Evolutionary conservation across 2,113 vertebrate genomes (phyloP), one percentile per base, ranked within the genome.

Genomic region (Xiphophorus couchianus): DNA sequence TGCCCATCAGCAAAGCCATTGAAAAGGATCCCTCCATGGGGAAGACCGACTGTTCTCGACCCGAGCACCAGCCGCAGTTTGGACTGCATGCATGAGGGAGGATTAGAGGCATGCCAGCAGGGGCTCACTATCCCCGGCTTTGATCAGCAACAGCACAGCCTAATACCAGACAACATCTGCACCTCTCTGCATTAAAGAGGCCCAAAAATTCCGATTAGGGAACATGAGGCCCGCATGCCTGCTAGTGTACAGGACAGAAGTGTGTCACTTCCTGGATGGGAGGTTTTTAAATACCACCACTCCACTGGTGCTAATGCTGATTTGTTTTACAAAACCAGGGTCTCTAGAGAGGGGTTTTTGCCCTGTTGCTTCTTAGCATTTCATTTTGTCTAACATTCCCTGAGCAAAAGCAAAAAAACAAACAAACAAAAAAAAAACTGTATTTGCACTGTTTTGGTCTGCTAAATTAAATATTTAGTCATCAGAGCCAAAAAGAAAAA

Each of bases 131-230:
- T 85, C 76, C 66, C 15, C 84, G 68, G 88, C 93, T 94, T 94
- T 94, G 93, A 94, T 93, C 91, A 91, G 72, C 86, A 82, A 87
- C 84, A 83, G 79, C 75, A 68, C 51, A 28, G 78, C 72, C 83
- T 93, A 93, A 94, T 90, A 76, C 90, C 79, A 81, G 82, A 82
- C 89, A 92, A 91, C 93, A 93, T 93, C 92, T 92, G 91, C 86
- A 90, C 78, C 83, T 70, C 84, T 87, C 76, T 73, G 81, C 87
- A 84, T 92, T 88, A 90, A 89, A 92, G 87, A 87, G 78, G 86
- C 80, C 83, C 88, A 69, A 69, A 81, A 90, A 90, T 85, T 89
- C 84, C 68, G 76, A 90, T 78, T 86, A 85, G 83, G 82, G 84
- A 87, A 74, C 86, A 80, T 48, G 80, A 62, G 0, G 84, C 76